Percentiles rank a stretch among this genome's conserved stretches.
phyloP scores from a whole-genome alignment of 2,888 invertebrate genomes.

The Zaprionus bogoriensis region DNA sequence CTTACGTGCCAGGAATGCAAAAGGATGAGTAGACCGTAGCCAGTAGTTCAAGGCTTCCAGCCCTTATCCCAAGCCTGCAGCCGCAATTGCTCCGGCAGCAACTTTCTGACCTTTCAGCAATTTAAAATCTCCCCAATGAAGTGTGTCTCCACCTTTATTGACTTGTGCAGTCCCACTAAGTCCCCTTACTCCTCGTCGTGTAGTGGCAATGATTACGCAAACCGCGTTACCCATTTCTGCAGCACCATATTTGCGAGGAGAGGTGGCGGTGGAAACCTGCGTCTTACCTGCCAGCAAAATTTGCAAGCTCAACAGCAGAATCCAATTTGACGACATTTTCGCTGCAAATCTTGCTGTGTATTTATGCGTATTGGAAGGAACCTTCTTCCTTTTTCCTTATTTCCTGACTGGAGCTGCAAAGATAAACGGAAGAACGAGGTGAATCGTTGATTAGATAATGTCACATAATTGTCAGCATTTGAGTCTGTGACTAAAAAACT shows the following conservation, averaged over 20 bases:
- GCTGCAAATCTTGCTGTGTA: not conserved
- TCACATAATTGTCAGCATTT: not conserved
- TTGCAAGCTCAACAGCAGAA: constrained; percentile 34
- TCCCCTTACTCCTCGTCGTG: not conserved
- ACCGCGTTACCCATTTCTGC: constrained; percentile 4
- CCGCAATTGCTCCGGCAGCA: not conserved
- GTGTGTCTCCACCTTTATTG: constrained; percentile 26
- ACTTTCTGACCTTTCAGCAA: constrained; percentile 8
- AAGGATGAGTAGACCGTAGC: constrained; percentile 2
- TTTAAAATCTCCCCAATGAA: constrained; percentile 20
- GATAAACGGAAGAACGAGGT: not conserved
- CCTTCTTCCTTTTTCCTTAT: not conserved
- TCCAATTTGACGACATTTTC: constrained; percentile 54
- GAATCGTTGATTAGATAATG: constrained; percentile 1
- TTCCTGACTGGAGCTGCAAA: not conserved
- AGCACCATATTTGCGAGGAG: not conserved
- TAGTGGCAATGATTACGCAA: not conserved
- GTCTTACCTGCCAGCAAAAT: constrained; percentile 51
- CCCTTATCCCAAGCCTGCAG: no score
- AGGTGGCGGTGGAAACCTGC: not conserved
- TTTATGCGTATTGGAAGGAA: not conserved
- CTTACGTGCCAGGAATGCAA: constrained; percentile 57
- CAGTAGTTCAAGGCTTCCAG: no score
- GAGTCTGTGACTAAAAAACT: not conserved
- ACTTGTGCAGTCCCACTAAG: constrained; percentile 8